Base-by-base conservation (phyloP, 2,113 vertebrate genomes). In the Dascyllus trimaculatus region DNA sequence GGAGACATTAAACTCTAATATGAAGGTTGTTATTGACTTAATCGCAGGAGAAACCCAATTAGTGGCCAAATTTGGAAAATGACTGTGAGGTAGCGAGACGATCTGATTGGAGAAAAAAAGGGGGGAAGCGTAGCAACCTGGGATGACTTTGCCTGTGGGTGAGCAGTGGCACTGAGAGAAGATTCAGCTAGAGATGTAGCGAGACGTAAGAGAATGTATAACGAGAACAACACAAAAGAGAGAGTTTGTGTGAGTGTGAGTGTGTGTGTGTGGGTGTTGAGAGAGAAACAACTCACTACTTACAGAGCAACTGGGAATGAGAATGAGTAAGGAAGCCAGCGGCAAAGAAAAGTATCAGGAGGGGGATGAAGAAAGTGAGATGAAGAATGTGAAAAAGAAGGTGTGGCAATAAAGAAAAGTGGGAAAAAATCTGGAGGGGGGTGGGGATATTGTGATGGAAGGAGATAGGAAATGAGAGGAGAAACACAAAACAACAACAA, bases 21-120 rank as follows among this genome's bases (percentile, higher is more conserved):
- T 92, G 89, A 93, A 87, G 73, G 89, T 87, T 92, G 85, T 87
- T 93, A 92, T 94, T 92, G 91, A 93, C 82, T 88, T 87, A 93
- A 94, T 94, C 81, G 40, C 72, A 81, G 84, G 84, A 90, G 90
- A 85, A 91, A 86, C 88, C 80, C 83, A 93, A 93, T 91, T 92
- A 93, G 85, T 15, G 75, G 62, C 76, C 59, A 80, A 75, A 82
- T 90, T 87, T 88, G 76, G 78, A 85, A 89, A 89, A 91, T 88
- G 60, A 88, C 85, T 82, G 58, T 35, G 72, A 78, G 78, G 84
- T 82, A 86, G 74, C 54, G 64, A 61, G 57, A 84, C 13, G 19
- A 84, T 89, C 69, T 85, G 80, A 90, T 81, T 80, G 58, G 75
- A 4, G 1, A 38, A 53, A 56, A 22, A 17, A 38, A 25, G 67